Percentiles rank a stretch among this genome's conserved stretches.
These are phyloP conservation scores for Pseudolaguvia tuberculata DNA, from an alignment of 2,113 vertebrate genomes.

Conservation along the genomic window DNA sequence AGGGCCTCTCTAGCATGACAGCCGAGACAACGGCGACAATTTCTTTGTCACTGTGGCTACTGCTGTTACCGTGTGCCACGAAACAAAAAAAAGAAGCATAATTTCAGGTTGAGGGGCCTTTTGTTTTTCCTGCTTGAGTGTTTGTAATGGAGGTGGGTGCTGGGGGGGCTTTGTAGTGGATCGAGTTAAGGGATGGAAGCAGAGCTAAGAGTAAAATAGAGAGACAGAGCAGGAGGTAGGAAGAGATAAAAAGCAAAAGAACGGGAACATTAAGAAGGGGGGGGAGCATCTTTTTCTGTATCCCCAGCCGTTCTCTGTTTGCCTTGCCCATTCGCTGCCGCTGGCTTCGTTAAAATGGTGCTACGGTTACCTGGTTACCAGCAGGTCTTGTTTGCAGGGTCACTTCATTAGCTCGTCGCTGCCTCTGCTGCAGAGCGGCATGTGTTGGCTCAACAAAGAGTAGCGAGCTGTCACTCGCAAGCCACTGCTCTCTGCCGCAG, in stretches of 20 bases:
- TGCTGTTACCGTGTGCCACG: constrained; percentile 68
- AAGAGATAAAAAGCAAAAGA: constrained; percentile 16
- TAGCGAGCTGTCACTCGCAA: constrained; percentile 35
- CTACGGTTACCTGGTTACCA: constrained; percentile 48
- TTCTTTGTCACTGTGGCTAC: constrained; percentile 69
- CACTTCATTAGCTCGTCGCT: constrained; percentile 45
- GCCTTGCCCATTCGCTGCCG: background rate
- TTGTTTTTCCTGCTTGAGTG: constrained; percentile 68
- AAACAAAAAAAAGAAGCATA: constrained; percentile 63
- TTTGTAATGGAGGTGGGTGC: constrained; percentile 71
- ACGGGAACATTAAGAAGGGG: background rate
- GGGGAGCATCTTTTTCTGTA: constrained; percentile 24
- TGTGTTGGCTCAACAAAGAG: constrained; percentile 44
- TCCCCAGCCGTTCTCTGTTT: constrained; percentile 11
- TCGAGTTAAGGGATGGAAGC: constrained; percentile 57
- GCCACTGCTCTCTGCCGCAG: constrained; percentile 28
- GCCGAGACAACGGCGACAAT: constrained; percentile 59
- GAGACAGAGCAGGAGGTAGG: constrained; percentile 26
- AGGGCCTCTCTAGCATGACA: constrained; percentile 59
- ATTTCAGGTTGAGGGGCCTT: constrained; percentile 72
- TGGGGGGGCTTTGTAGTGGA: constrained; percentile 63
- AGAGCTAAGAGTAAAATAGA: constrained; percentile 41
- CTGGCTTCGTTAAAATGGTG: constrained; percentile 45
- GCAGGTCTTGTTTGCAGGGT: constrained; percentile 47
- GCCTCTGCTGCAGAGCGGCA: constrained; percentile 30